phyloP scores from a whole-genome alignment of 2,113 vertebrate species.

The Odontesthes bonariensis region DNA sequence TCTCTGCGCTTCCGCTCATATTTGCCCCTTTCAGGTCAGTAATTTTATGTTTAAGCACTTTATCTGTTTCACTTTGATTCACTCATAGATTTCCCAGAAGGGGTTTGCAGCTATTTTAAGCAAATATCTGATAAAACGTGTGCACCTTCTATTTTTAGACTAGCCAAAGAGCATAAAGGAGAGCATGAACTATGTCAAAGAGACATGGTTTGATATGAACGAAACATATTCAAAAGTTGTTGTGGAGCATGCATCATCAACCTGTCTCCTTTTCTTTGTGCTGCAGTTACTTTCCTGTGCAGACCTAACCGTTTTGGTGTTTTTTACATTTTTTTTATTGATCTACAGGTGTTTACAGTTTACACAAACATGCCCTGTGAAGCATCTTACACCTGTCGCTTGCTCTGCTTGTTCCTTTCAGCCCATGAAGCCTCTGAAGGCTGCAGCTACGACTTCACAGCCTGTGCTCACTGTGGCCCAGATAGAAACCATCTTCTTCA shows the following conservation, averaged over 20 bases:
- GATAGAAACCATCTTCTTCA: constrained; percentile 99
- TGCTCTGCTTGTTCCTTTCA: constrained; percentile 62
- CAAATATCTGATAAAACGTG: neutral
- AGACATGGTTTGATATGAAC: neutral
- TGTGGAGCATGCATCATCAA: too few relatives aligned
- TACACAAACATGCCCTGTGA: neutral
- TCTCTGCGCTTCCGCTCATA: neutral
- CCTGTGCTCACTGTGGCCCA: constrained; percentile 93
- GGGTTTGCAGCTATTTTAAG: neutral
- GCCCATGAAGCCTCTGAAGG: constrained; percentile 99
- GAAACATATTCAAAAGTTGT: too few relatives aligned
- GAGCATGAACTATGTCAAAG: too few relatives aligned
- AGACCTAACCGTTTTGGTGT: too few relatives aligned
- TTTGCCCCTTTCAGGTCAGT: neutral
- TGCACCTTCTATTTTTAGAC: too few relatives aligned
- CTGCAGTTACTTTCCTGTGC: too few relatives aligned
- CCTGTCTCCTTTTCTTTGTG: too few relatives aligned
- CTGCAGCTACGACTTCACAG: constrained; percentile 96
- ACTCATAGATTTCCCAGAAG: too few relatives aligned
- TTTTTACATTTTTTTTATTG: neutral
- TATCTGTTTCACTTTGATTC: neutral
- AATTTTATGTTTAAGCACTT: neutral
- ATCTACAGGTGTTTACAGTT: neutral
- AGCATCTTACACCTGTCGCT: neutral
- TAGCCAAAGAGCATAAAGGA: too few relatives aligned